A percentile compares a stretch with the other conserved stretches of the same genome.
phyloP scores from a whole-genome alignment of 2,888 invertebrate species.

The Junonia oenone region DNA sequence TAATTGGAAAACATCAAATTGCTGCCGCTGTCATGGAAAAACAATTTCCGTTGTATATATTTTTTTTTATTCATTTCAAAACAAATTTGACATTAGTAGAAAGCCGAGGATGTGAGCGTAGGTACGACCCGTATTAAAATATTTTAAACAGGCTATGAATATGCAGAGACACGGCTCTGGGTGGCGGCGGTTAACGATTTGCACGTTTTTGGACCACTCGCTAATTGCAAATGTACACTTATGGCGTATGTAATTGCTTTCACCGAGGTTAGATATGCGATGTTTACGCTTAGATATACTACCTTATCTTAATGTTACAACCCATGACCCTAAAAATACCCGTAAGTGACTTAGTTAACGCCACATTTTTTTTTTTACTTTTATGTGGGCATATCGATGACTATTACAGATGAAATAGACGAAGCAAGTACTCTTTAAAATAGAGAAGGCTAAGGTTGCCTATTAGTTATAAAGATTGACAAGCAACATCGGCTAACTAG shows the following conservation, averaged over 20 bases:
- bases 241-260: constrained; percentile 75
- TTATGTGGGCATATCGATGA: too few species aligned
- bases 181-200: constrained; percentile 72
- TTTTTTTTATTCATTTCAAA: constrained; percentile 38
- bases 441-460: not conserved
- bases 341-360: too few species aligned
- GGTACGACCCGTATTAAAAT: constrained; percentile 73
- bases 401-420: not conserved
- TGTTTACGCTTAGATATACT: constrained; percentile 54
- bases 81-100: constrained; percentile 69
- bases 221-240: constrained; percentile 78
- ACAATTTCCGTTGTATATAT: constrained; percentile 23
- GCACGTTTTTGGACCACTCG: constrained; percentile 76
- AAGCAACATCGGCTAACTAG: constrained; percentile 20
- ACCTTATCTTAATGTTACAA: constrained; percentile 28
- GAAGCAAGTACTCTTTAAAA: too few species aligned
- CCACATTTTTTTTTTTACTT: too few species aligned
- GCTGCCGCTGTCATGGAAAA: constrained; percentile 19
- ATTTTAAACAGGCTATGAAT: constrained; percentile 79
- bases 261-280: constrained; percentile 58
- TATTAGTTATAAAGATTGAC: constrained; percentile 20
- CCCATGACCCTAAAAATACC: not conserved
- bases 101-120: constrained; percentile 55
- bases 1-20: not conserved
- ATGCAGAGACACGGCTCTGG: constrained; percentile 75